These are phyloP conservation scores for Teleogryllus occipitalis DNA, from an alignment of 1,140 invertebrate species.

Conservation along the genomic window DNA sequence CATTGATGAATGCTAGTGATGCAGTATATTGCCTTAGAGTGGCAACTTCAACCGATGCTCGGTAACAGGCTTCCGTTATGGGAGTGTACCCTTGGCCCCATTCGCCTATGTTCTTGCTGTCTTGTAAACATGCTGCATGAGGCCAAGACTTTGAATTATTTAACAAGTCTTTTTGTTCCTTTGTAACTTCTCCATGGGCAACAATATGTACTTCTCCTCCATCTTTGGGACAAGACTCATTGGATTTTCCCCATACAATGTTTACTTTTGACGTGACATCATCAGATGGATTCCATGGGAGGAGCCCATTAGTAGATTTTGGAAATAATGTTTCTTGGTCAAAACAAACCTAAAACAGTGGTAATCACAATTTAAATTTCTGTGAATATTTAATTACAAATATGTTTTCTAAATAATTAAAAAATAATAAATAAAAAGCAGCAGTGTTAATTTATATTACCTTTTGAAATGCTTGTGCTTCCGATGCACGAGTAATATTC, in stretches of 20 bases:
- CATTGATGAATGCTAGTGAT: conserved; percentile 3
- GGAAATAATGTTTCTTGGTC: not conserved
- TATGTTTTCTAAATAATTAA: too few species aligned
- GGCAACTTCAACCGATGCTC: conserved; percentile 36
- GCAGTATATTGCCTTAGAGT: conserved; percentile 34
- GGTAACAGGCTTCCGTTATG: conserved; percentile 36
- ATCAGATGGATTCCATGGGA: not conserved
- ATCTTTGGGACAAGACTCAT: conserved; percentile 30
- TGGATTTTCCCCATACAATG: conserved; percentile 14
- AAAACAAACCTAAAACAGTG: not conserved
- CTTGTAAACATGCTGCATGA: conserved; percentile 32
- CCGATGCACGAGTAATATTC: not conserved
- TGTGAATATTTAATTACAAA: too few species aligned
- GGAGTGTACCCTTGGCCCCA: conserved; percentile 24
- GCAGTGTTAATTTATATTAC: too few species aligned
- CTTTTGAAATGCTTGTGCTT: not conserved
- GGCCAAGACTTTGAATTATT: conserved; percentile 31
- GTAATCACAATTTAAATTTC: too few species aligned
- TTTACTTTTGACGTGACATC: conserved; percentile 14
- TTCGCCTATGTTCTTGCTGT: conserved; percentile 20
- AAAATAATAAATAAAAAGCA: too few species aligned
- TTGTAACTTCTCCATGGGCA: not conserved
- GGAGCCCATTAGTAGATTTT: not conserved
- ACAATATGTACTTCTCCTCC: conserved; percentile 27
- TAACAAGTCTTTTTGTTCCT: not conserved